Evolutionary conservation across 2,888 invertebrate species (phyloP), one percentile per base, ranked within the genome.

Genomic region (Spisula subtruncata): DNA sequence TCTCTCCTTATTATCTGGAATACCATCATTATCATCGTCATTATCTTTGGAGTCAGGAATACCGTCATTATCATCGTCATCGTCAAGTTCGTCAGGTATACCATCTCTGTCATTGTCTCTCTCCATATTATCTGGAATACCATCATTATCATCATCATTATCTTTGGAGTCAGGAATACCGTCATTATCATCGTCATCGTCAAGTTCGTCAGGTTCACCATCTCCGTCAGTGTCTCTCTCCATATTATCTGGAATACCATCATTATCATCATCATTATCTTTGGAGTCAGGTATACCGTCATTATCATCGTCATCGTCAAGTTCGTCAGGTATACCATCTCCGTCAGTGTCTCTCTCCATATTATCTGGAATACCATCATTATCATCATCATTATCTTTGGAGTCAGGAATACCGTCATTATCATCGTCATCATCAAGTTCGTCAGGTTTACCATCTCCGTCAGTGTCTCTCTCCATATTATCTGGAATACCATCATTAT

Each of bases 361-460:
- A 25, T 88, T 14, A 79, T 95, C 94, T 20, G 94, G 94, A 60
- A 95, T 93, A 75, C 95, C 94, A 85, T 94, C 94, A 48, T 93
- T 93, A 81, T 95, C 94, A 14, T 51, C 54, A n/a, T 96, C 95
- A 18, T 93, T 81, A 79, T 94, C 79, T 81, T 89, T 81, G 80
- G 87, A 20, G n/a, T 94, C 93, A 66, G 94, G 94, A 56, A 94
- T 95, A 29, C 94, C 94, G 89, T 94, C 95, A 12, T 94, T 94
- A 87, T 95, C 94, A n/a, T 92, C 85, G 25, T 95, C 95, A 16
- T 91, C 86, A 60, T 92, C 94, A 0, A 92, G 20, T 66, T 93
- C 75, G 88, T 96, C 96, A 1, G 95, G 95, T 79, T 96, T 95
- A 48, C 96, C 95, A 92, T 96, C 95, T 0, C 93, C 94, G 93